Evolutionary conservation across 2,113 vertebrate genomes (phyloP), one percentile per base, ranked within the genome.

Genomic region (Calonectris borealis): DNA sequence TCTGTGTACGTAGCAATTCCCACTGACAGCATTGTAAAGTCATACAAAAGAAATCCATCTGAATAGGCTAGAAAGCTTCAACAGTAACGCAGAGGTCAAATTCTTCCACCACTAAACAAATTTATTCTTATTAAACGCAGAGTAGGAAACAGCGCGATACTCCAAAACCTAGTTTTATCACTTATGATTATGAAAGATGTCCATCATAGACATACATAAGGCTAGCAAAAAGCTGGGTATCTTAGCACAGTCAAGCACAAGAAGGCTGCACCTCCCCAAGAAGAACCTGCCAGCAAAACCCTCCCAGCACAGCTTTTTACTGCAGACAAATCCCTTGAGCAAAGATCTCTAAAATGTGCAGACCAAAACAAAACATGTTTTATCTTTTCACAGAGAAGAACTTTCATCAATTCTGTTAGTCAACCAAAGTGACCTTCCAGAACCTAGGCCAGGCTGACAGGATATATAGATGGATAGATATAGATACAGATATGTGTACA

Each of bases 391-490:
- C 1, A 71, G 42, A 44, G 17, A 68, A 61, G 10, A 61, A 44
- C 9, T 58, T 70, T 15, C 29, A 76, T 20, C 38, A 26, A 6
- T 19, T 52, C 57, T 85, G 31, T 36, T 52, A 79, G 38, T 15
- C 34, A 62, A 14, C 16, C 60, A 19, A 69, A 60, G 12, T 27
- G 38, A 75, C 12, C 10, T 69, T 34, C 46, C 21, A 75, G 26
- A 77, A 36, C 54, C 42, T 24, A 51, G 36, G 73, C 13, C 44
- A 83, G 48, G 51, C 46, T 36, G 17, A 57, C 36, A 75, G 69
- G 34, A 7, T 5, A 32, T 1, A 65, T 5, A 21, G 1, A 19
- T 8, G 11, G 3, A 38, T 2, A 14, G 3, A 42, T 42, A n/a
- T 2, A 14, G 3, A 42, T 42, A 15, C 14, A 42, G 42, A 42